Evolutionary conservation across 2,113 vertebrate genomes (phyloP).

Genomic region (Vireo altiloquus): DNA sequence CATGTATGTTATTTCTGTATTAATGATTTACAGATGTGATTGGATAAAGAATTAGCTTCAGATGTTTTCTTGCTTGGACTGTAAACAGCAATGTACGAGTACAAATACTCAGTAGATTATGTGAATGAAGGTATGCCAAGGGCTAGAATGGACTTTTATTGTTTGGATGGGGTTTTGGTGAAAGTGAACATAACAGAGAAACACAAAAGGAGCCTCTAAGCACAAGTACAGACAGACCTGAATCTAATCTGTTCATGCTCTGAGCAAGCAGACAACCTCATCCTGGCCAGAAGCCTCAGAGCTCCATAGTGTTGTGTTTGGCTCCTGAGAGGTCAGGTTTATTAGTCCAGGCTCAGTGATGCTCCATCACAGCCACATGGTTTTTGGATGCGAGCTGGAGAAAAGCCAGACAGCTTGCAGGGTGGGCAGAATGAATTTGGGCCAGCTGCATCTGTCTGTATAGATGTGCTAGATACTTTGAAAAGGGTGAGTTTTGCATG

Average conservation of each 20-base stretch:
- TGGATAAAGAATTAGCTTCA: neutral
- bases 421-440: neutral
- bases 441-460: neutral
- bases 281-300: neutral
- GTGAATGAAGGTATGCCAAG: neutral
- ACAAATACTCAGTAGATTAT: neutral
- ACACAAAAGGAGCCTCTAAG: neutral
- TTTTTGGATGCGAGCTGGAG: conserved; percentile 4
- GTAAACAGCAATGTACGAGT: neutral
- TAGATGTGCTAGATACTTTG: neutral
- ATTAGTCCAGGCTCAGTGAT: neutral
- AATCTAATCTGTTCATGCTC: neutral
- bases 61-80: neutral
- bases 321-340: neutral
- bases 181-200: neutral
- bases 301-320: neutral
- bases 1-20: neutral
- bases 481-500: neutral
- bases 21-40: neutral
- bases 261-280: neutral
- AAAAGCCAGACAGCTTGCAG: conserved; percentile 21
- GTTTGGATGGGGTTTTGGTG: neutral
- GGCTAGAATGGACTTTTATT: neutral
- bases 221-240: neutral
- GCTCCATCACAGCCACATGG: neutral